Conservation (phyloP, 2,888 invertebrate genomes). For the Tenthredo amoena region DNA sequence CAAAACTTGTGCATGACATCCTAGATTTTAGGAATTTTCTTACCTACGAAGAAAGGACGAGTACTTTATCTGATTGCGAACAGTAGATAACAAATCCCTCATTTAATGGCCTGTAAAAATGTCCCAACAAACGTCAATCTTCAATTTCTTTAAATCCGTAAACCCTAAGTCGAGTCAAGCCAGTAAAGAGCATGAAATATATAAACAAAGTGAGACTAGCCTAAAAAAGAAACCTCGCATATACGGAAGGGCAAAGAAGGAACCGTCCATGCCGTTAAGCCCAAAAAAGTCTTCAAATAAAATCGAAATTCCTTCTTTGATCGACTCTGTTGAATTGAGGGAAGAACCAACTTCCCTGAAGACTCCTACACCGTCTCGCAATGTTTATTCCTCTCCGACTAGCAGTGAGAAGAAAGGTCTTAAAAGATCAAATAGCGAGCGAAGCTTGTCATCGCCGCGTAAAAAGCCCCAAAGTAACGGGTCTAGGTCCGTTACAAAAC, state of each 20-base stretch:
- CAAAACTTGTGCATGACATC: background rate
- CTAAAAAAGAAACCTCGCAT: background rate
- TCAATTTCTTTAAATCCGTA: background rate
- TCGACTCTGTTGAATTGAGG: background rate
- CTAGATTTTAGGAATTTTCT: background rate
- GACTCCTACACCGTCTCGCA: background rate
- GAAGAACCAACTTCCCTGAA: background rate
- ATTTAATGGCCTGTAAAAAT: background rate
- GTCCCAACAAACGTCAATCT: conserved; percentile 29
- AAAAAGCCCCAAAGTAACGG: background rate
- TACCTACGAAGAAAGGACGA: background rate
- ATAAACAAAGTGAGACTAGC: background rate
- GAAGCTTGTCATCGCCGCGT: background rate
- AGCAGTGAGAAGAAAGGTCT: background rate
- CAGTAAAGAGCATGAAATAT: background rate
- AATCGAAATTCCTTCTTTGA: background rate
- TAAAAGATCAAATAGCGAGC: background rate
- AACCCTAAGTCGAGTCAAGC: background rate
- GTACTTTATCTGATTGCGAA: background rate
- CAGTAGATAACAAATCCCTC: background rate
- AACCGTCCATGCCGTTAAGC: background rate
- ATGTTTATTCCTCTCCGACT: background rate
- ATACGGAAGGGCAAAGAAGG: background rate
- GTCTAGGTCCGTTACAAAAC: background rate
- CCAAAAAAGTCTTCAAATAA: background rate